Conservation (phyloP, 1,140 invertebrate species). For the Drosophila tani region DNA sequence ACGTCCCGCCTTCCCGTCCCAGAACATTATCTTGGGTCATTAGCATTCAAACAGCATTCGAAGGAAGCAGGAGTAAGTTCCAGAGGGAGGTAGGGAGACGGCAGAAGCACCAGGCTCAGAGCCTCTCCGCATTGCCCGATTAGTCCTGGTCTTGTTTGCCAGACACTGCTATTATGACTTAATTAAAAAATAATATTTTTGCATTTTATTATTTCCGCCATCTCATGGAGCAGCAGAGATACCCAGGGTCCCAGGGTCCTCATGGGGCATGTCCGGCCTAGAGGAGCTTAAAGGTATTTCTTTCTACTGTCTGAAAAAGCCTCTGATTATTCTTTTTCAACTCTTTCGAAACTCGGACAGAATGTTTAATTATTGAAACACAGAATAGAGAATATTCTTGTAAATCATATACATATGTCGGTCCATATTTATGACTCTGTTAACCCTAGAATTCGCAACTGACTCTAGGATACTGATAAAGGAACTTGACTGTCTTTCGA, state of each 20-base stretch:
- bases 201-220: constrained; percentile 51
- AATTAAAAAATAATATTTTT: constrained; percentile 73
- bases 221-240: neutral
- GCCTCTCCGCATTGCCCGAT: constrained; percentile 9
- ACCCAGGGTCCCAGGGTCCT: neutral
- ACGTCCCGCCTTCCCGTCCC: constrained; percentile 21
- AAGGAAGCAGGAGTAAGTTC: neutral
- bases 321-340: too few species aligned
- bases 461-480: too few species aligned
- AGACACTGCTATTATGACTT: constrained; percentile 64
- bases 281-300: neutral
- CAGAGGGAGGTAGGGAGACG: neutral
- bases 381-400: too few species aligned
- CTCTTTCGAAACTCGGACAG: too few species aligned
- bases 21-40: constrained; percentile 34
- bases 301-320: too few species aligned
- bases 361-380: too few species aligned
- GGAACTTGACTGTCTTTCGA: too few species aligned
- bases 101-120: neutral
- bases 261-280: neutral
- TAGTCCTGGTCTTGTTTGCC: constrained; percentile 12
- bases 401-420: too few species aligned
- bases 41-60: constrained; percentile 51
- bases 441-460: too few species aligned
- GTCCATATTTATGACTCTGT: too few species aligned